A percentile compares a stretch with the other conserved stretches of the same genome.
phyloP scores from a whole-genome alignment of 1,140 invertebrate species.

The Coptotermes formosanus region DNA sequence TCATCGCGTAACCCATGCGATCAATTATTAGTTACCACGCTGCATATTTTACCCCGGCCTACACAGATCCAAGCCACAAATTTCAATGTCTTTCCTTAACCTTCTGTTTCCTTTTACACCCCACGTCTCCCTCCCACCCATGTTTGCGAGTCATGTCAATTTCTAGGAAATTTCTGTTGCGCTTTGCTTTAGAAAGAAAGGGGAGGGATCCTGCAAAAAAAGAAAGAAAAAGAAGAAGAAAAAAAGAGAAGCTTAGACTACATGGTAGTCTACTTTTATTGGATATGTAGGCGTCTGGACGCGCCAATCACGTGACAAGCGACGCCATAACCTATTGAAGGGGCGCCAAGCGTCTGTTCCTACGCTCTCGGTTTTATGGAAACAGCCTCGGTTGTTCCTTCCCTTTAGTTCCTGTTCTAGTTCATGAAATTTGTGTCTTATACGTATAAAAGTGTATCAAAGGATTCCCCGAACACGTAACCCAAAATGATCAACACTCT shows the following conservation, averaged over 20 bases:
- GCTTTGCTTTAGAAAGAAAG: conserved; percentile 5
- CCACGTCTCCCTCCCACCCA: not conserved
- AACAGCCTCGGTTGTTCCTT: not conserved
- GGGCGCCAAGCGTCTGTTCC: conserved; percentile 5
- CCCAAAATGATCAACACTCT: too few relatives aligned
- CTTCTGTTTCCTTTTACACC: not conserved
- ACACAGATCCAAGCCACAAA: not conserved
- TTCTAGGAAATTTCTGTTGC: conserved; percentile 16
- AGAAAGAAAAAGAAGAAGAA: not conserved
- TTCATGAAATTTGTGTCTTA: not conserved
- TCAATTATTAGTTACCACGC: too few relatives aligned
- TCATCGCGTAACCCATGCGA: too few relatives aligned
- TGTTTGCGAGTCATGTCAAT: conserved; percentile 3
- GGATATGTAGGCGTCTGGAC: conserved; percentile 7
- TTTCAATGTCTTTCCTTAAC: not conserved
- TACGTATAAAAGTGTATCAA: not conserved
- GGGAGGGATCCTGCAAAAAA: not conserved
- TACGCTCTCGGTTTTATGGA: not conserved
- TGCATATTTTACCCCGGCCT: not conserved
- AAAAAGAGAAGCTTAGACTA: not conserved
- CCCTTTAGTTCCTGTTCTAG: not conserved
- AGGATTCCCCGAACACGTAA: not conserved
- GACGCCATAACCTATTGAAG: conserved; percentile 14
- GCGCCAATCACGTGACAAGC: conserved; percentile 16
- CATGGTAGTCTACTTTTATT: not conserved